A percentile compares a stretch with the other conserved stretches of the same genome.
Evolutionary conservation across 2,888 invertebrate species (phyloP).

Genomic region (Dolichomitus sp.): DNA sequence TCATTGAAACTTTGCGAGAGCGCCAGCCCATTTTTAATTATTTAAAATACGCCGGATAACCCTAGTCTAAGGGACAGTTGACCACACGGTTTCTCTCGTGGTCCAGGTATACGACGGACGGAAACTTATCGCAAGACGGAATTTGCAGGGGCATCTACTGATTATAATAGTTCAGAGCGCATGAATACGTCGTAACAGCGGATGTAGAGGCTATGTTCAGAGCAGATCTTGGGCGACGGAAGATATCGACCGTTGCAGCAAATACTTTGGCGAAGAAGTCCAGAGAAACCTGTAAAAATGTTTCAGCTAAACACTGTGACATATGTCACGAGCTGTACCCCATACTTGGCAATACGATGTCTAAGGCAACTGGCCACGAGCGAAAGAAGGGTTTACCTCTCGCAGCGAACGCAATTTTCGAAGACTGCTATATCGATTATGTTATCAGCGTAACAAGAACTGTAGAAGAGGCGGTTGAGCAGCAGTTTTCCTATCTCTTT

Average conservation of each 20-base stretch:
- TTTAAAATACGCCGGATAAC: too few relatives aligned
- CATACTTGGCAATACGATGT: slow-evolving; percentile 1
- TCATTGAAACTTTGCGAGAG: too few relatives aligned
- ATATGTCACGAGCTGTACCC: not conserved
- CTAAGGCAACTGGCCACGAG: too few relatives aligned
- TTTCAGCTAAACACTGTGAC: slow-evolving; percentile 3
- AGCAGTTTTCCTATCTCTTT: slow-evolving; percentile 37
- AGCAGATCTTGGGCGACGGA: not conserved
- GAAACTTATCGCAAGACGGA: not conserved
- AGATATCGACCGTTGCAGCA: not conserved
- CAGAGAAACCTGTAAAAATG: not conserved
- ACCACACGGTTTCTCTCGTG: too few relatives aligned
- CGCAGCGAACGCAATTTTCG: slow-evolving; percentile 57
- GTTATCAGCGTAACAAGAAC: slow-evolving; percentile 31
- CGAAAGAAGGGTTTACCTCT: too few relatives aligned
- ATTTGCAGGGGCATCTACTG: not conserved
- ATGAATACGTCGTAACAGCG: not conserved
- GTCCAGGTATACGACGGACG: too few relatives aligned
- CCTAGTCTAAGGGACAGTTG: too few relatives aligned
- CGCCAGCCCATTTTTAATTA: too few relatives aligned
- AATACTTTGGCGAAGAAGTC: not conserved
- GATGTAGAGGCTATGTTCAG: slow-evolving; percentile 15
- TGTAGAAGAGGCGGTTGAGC: slow-evolving; percentile 61
- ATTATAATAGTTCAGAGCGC: not conserved
- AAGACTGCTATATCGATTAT: slow-evolving; percentile 73